Evolutionary conservation across 2,113 vertebrate genomes (phyloP).

Genomic region (Onychorhynchus coronatus): DNA sequence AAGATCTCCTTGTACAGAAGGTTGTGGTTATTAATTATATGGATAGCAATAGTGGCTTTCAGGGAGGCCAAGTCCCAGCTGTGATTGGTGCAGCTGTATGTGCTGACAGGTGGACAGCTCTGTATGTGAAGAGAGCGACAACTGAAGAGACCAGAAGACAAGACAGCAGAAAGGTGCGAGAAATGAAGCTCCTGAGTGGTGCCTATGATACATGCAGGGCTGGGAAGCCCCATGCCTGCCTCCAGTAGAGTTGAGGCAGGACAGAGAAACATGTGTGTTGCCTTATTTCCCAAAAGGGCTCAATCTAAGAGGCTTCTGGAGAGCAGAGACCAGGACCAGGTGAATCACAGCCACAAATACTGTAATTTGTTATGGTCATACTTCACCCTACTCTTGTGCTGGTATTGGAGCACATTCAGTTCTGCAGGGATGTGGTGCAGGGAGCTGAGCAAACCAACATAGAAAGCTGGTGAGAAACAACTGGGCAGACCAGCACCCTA

Average conservation of each 20-base stretch:
- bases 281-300: neutral
- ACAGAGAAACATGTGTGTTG: neutral
- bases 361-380: neutral
- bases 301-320: neutral
- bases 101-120: neutral
- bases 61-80: neutral
- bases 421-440: neutral
- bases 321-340: neutral
- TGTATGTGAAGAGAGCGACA: neutral
- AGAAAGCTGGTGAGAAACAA: neutral
- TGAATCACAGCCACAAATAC: neutral
- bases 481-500: neutral
- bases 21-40: neutral
- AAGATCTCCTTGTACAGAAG: neutral
- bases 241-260: neutral
- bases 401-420: neutral
- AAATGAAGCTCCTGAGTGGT: neutral
- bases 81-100: accelerated
- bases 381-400: neutral
- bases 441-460: neutral
- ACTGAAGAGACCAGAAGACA: neutral
- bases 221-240: neutral
- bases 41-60: neutral
- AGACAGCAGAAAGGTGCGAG: neutral
- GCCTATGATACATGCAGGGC: neutral